Percentiles rank a stretch among this genome's conserved stretches.
phyloP scores from a whole-genome alignment of 2,888 invertebrate genomes.

The Argyra leucocephala region DNA sequence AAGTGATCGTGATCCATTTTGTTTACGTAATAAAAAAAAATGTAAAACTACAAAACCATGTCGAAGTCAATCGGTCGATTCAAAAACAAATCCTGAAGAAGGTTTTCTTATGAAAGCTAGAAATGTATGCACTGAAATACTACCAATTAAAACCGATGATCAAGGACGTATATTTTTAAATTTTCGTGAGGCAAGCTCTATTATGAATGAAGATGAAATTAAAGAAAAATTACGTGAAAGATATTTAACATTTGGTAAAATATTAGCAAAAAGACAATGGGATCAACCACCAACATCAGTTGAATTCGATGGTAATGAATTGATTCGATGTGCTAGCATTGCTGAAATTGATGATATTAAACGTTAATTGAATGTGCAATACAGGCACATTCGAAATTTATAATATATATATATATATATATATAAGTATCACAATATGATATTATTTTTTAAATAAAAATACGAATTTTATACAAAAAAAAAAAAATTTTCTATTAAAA shows the following conservation, averaged over 20 bases:
- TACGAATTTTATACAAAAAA: too few species aligned
- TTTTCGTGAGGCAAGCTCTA: conserved; percentile 41
- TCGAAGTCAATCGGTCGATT: conserved; percentile 45
- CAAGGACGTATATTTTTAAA: conserved; percentile 42
- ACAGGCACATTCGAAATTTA: too few species aligned
- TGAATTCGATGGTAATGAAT: not conserved
- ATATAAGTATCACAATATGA: too few species aligned
- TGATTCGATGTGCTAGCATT: conserved; percentile 4
- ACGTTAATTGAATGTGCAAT: not conserved
- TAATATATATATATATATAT: too few species aligned
- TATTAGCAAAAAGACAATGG: conserved; percentile 39
- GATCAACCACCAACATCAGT: conserved; percentile 18
- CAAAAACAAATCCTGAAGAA: conserved; percentile 34
- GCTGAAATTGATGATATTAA: conserved; percentile 4
- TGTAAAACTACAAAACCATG: conserved; percentile 44
- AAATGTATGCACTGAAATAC: conserved; percentile 43
- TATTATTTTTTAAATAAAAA: too few species aligned
- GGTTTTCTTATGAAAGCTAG: conserved; percentile 38
- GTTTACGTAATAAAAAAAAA: conserved; percentile 53
- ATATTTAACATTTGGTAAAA: conserved; percentile 39
- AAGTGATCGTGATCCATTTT: conserved; percentile 81
- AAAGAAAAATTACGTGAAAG: conserved; percentile 40
- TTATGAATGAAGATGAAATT: conserved; percentile 43
- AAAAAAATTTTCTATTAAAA: too few species aligned
- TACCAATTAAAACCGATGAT: conserved; percentile 43